Conservation (phyloP, 2,797 vertebrate species). For the Caiman crocodilus region DNA sequence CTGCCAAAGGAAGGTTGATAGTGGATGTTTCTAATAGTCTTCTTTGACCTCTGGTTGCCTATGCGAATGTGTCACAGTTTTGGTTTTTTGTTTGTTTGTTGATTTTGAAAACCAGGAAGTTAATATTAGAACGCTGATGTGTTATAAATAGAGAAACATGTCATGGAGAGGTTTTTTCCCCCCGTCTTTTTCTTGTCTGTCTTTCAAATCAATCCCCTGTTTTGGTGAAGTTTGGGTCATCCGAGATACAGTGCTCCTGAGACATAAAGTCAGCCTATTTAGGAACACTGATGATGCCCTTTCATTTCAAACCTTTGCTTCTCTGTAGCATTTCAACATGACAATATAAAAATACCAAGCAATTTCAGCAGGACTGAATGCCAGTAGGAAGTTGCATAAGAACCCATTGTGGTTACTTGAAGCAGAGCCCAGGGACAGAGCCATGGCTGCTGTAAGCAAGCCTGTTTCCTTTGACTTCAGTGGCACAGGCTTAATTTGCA, state of each 20-base stretch:
- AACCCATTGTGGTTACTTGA: not conserved
- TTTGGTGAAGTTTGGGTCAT: not conserved
- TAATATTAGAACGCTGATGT: not conserved
- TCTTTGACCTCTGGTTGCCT: not conserved
- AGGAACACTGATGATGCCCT: not conserved
- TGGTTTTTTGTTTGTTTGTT: not conserved
- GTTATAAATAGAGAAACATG: not conserved
- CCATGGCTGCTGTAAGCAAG: not conserved
- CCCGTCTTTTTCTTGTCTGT: not conserved
- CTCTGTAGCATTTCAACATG: not conserved
- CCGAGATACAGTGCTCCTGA: no score
- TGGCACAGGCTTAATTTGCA: not conserved
- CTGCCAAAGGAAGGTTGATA: not conserved
- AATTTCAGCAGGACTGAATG: not conserved
- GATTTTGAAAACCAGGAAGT: not conserved
- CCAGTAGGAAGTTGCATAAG: not conserved
- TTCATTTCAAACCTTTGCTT: not conserved
- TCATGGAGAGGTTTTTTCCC: not conserved
- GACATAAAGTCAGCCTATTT: not conserved
- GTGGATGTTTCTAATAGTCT: no score
- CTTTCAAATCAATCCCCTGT: not conserved
- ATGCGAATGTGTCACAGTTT: not conserved
- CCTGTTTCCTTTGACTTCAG: not conserved
- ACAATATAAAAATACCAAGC: not conserved
- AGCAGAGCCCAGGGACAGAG: not conserved